Percentiles rank a stretch among this genome's conserved stretches.
Evolutionary conservation across 2,113 vertebrate genomes (phyloP).

Genomic region (Myotis lucifugus): DNA sequence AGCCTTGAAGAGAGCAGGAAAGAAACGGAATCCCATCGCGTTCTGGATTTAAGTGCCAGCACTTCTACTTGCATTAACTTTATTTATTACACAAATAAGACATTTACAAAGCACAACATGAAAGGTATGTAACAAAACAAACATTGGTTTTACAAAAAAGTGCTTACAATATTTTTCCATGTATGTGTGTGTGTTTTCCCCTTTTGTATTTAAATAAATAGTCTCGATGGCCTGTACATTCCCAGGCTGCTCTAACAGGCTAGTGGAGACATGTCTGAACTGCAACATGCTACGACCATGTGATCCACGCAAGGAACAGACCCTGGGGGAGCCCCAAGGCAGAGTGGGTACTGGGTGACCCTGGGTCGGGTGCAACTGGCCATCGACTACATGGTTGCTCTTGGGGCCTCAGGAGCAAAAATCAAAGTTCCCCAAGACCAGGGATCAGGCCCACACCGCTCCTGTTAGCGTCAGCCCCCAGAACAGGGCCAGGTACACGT

Average conservation of each 20-base stretch:
- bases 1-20: constrained; percentile 81
- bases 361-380: constrained; percentile 65
- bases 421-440: constrained; percentile 39
- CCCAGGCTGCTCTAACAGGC: constrained; percentile 89
- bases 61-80: constrained; percentile 90
- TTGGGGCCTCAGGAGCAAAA: constrained; percentile 60
- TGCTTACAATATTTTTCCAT: constrained; percentile 94
- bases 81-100: constrained; percentile 98
- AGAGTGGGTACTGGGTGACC: constrained; percentile 67
- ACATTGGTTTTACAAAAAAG: constrained; percentile 94
- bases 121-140: constrained; percentile 96
- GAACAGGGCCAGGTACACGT: background rate
- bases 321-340: constrained; percentile 79
- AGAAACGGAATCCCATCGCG: constrained; percentile 82
- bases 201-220: constrained; percentile 95
- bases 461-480: background rate
- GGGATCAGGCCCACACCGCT: background rate
- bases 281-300: constrained; percentile 88
- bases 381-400: constrained; percentile 61
- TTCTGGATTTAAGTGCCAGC: constrained; percentile 87
- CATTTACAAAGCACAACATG: constrained; percentile 95
- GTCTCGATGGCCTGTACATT: constrained; percentile 87
- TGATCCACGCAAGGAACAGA: constrained; percentile 83
- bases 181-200: constrained; percentile 67
- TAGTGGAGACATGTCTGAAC: constrained; percentile 90